phyloP scores from a whole-genome alignment of 2,113 vertebrate species.

The Heteronetta atricapilla region DNA sequence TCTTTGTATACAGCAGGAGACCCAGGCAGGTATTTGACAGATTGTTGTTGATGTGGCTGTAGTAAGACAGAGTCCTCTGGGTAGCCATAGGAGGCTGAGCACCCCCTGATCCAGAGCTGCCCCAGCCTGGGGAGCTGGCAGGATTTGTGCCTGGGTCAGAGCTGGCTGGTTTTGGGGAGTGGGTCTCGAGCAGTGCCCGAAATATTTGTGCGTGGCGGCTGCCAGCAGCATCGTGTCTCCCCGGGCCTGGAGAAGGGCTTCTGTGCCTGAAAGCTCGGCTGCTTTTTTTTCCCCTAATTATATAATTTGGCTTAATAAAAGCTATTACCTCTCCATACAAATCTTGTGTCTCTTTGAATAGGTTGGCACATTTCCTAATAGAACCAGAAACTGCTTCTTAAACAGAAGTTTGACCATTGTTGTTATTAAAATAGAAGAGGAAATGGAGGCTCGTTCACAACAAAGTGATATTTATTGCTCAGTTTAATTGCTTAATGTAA shows the following conservation, averaged over 20 bases:
- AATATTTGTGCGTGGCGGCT: not conserved
- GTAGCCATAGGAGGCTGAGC: not conserved
- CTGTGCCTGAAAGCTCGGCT: not conserved
- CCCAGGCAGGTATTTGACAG: not conserved
- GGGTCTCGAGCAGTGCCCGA: not conserved
- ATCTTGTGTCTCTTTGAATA: constrained; percentile 21
- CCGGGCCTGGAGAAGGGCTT: not conserved
- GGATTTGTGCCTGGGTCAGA: too few species aligned
- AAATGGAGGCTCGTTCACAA: constrained; percentile 26
- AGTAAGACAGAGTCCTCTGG: not conserved
- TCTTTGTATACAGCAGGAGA: not conserved
- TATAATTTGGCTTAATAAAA: constrained; percentile 54
- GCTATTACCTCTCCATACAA: constrained; percentile 49
- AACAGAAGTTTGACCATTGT: constrained; percentile 40
- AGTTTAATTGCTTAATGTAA: constrained; percentile 54
- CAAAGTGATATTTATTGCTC: constrained; percentile 46
- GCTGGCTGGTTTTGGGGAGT: too few species aligned
- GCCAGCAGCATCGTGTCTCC: not conserved
- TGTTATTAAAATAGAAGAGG: constrained; percentile 44
- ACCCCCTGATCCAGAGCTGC: not conserved
- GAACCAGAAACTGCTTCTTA: constrained; percentile 39
- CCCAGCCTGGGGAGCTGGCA: too few species aligned
- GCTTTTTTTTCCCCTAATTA: constrained; percentile 33
- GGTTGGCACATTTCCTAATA: constrained; percentile 42
- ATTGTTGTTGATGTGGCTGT: not conserved